Base-by-base conservation (phyloP, 1,140 invertebrate genomes). In the Drosophila willistoni region DNA sequence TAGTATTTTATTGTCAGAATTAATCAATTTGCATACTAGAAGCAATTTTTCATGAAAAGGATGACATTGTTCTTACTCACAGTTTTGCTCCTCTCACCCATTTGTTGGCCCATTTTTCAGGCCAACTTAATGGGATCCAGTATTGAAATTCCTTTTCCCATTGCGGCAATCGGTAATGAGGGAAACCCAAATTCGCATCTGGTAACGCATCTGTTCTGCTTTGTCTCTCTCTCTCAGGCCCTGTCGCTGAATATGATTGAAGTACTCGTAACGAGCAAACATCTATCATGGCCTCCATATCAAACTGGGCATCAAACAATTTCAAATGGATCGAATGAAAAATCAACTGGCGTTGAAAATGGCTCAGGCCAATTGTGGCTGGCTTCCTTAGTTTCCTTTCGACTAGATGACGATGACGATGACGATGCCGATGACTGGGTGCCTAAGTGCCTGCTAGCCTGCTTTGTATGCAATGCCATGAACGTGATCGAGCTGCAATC, bases 311-410 rank as follows among this genome's bases (percentile, higher is more conserved):
- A 87, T 89, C 84, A 87, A 87, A 87, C 80, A 87, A 87, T 87
- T 89, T 87, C 84, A 89, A 87, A 87, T 87, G 84, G 84, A 87
- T 87, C 84, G 84, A 89, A 87, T 87, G 84, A 80, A 79, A 87
- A 89, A 87, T 87, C 84, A 86, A 75, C 81, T 81, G 78, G 85
- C 82, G 76, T 75, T 77, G 71, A 67, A 77, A 79, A 72, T 77
- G 66, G 69, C 69, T 19, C 72, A 70, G 73, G 79, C 79, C 83
- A 87, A 87, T 87, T 80, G 81, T 73, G 57, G 47, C 33, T 51
- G 65, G 44, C 9, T 51, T 51, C 44, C 44, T 29, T 12, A 51
- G 44, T 51, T 51, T 47, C 7, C 44, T 5, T 12, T 47, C 61
- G 10, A 54, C 22, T 54, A 54, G 60, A 13, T 65, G 39, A 42